Percentiles rank a stretch among this genome's conserved stretches.
Conservation (phyloP, 2,113 vertebrate genomes). For the Xyrauchen texanus region DNA sequence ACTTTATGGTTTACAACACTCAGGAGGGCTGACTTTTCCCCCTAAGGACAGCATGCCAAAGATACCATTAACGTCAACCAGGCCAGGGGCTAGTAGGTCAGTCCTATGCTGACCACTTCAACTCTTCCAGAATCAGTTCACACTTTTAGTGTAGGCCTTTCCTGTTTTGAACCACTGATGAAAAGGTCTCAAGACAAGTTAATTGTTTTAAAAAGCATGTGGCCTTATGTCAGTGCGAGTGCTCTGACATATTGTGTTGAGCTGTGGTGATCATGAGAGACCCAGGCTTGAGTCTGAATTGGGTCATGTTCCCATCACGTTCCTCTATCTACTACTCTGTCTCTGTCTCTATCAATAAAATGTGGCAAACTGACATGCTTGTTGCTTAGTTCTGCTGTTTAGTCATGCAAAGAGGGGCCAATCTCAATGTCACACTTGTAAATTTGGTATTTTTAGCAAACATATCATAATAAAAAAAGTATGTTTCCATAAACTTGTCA, state of each 20-base stretch:
- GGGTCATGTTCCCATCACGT: too few relatives aligned
- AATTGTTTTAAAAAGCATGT: neutral
- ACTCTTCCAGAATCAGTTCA: constrained; percentile 10
- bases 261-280: too few relatives aligned
- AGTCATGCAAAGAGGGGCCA: too few relatives aligned
- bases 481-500: neutral
- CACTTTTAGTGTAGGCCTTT: neutral
- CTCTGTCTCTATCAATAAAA: too few relatives aligned
- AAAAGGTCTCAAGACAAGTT: neutral
- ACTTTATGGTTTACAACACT: constrained; percentile 45
- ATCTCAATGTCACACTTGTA: neutral
- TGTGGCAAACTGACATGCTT: too few relatives aligned
- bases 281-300: too few relatives aligned
- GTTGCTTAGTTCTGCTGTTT: too few relatives aligned
- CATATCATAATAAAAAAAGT: neutral
- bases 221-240: too few relatives aligned
- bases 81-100: constrained; percentile 26
- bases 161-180: neutral
- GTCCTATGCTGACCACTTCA: neutral
- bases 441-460: neutral
- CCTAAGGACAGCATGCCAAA: constrained; percentile 35
- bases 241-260: too few relatives aligned
- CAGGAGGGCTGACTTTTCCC: constrained; percentile 21
- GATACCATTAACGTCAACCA: constrained; percentile 35
- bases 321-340: too few relatives aligned